Evolutionary conservation across 1,140 invertebrate genomes (phyloP).

Genomic region (Gryllus bimaculatus): DNA sequence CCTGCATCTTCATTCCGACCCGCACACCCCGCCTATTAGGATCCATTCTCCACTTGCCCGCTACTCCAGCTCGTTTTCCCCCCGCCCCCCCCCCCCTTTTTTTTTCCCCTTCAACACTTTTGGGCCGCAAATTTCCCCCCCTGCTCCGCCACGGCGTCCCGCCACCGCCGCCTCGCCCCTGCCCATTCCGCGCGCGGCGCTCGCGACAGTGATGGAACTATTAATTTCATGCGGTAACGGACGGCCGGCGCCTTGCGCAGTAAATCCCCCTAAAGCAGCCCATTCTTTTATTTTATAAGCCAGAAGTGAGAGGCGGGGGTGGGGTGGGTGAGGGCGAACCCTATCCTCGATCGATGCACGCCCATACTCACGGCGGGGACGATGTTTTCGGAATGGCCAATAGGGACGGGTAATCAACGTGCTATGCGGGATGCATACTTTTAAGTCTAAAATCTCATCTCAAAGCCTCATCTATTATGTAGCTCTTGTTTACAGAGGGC

Average conservation of each 20-base stretch:
- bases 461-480: constrained; percentile 4
- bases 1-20: too few relatives aligned
- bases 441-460: constrained; percentile 5
- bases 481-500: neutral
- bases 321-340: too few relatives aligned
- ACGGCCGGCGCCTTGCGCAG: neutral
- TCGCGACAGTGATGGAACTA: neutral
- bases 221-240: constrained; percentile 8
- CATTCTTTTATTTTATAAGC: constrained; percentile 5
- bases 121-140: too few relatives aligned
- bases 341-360: neutral
- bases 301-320: neutral
- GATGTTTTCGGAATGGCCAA: constrained; percentile 1
- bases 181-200: too few relatives aligned
- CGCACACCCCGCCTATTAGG: too few relatives aligned
- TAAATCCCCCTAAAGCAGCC: neutral
- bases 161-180: too few relatives aligned
- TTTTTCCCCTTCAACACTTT: too few relatives aligned
- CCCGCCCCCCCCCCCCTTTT: too few relatives aligned
- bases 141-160: too few relatives aligned
- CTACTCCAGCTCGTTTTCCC: too few relatives aligned
- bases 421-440: neutral
- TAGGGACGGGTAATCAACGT: constrained; percentile 3
- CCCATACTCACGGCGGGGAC: neutral
- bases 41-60: too few relatives aligned